A percentile compares a stretch with the other conserved stretches of the same genome.
These are phyloP conservation scores for Platygyra sinensis DNA, from an alignment of 64 coral and sea anemone species.

Conservation along the genomic window DNA sequence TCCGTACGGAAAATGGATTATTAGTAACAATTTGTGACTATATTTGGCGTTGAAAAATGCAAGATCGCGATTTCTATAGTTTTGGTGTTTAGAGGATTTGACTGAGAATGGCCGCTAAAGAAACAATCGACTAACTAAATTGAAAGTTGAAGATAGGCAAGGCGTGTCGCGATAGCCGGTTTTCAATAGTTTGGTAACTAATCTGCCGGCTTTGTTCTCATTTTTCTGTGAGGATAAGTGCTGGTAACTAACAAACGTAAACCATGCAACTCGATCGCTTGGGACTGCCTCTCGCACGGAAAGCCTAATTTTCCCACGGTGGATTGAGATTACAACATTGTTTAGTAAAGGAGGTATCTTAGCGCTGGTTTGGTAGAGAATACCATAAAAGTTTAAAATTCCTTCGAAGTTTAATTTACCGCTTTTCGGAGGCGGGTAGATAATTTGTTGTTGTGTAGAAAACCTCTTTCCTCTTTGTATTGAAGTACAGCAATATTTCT, in stretches of 20 bases:
- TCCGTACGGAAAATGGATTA: background rate
- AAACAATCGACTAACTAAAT: no score
- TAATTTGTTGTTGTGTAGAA: background rate
- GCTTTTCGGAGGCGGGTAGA: no score
- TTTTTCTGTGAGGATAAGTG: background rate
- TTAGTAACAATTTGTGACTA: background rate
- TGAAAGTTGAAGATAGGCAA: no score
- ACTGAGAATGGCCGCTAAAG: no score
- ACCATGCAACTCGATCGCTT: background rate
- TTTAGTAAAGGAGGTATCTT: background rate
- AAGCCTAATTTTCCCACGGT: conserved; percentile 1
- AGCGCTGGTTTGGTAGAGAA: background rate
- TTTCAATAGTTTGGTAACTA: background rate
- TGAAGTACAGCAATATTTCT: background rate
- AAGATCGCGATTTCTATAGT: no score
- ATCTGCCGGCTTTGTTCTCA: background rate
- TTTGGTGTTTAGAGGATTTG: no score
- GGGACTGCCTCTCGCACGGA: background rate
- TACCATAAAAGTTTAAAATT: conserved; percentile 18
- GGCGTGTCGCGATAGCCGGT: background rate
- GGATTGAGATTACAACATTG: background rate
- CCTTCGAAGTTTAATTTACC: background rate
- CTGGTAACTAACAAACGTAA: background rate
- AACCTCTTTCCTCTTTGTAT: background rate
- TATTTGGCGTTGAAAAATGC: conserved; percentile 13